These are phyloP conservation scores for Piscicola geometra DNA, from an alignment of 2,888 invertebrate species.

Conservation along the genomic window DNA sequence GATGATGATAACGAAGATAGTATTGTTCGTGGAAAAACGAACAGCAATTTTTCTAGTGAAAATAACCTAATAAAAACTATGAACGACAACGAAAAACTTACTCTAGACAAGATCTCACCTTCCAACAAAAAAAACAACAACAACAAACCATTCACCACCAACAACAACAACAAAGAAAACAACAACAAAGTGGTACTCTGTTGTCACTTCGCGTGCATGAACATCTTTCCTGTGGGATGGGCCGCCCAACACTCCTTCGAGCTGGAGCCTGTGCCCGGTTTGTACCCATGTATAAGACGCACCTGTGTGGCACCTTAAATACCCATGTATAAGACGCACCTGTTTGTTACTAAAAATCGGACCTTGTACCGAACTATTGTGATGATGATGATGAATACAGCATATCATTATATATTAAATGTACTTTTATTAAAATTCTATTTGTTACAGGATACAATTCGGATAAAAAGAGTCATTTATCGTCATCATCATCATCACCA, in stretches of 20 bases:
- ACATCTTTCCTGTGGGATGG: slow-evolving; percentile 93
- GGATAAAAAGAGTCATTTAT: too few species aligned
- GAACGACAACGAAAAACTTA: not conserved
- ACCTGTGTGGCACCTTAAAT: too few species aligned
- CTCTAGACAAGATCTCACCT: not conserved
- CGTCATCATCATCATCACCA: not conserved
- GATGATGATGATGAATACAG: too few species aligned
- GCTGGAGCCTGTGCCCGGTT: slow-evolving; percentile 74
- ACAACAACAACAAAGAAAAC: not conserved
- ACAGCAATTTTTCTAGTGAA: not conserved
- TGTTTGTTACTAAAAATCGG: too few species aligned
- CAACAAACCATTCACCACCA: not conserved
- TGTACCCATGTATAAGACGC: too few species aligned
- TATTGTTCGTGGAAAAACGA: not conserved
- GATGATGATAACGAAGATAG: too few species aligned
- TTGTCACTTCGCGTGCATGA: slow-evolving; percentile 75
- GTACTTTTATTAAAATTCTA: too few species aligned
- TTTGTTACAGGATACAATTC: too few species aligned
- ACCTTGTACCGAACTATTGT: too few species aligned
- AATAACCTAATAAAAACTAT: not conserved
- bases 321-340: not conserved
- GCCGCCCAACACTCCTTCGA: slow-evolving; percentile 84
- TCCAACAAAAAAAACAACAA: not conserved
- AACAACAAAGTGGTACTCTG: slow-evolving; percentile 46
- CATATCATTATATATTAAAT: too few species aligned